These are phyloP conservation scores for Poeciliopsis turneri DNA, from an alignment of 2,797 vertebrate genomes.

Conservation along the genomic window DNA sequence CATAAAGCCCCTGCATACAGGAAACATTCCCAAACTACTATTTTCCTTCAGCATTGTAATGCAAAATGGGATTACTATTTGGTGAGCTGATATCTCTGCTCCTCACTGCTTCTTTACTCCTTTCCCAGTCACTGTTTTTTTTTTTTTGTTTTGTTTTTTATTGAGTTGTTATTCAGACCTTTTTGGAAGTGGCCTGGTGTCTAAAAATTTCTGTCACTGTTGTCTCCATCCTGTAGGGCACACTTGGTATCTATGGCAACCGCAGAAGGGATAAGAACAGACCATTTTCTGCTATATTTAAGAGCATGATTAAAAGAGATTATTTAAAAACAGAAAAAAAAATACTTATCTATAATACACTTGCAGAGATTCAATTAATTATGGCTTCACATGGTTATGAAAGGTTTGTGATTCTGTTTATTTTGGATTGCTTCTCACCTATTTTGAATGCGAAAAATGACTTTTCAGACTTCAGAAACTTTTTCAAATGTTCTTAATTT, in stretches of 20 bases:
- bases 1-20: not conserved
- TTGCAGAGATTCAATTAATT: slow-evolving; percentile 15
- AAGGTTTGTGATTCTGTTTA: slow-evolving; percentile 9
- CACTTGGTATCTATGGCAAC: slow-evolving; percentile 70
- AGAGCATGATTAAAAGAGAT: slow-evolving; percentile 29
- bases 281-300: slow-evolving; percentile 30
- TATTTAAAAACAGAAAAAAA: slow-evolving; percentile 23
- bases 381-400: slow-evolving; percentile 4
- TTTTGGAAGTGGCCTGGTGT: slow-evolving; percentile 32
- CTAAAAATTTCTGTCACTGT: slow-evolving; percentile 35
- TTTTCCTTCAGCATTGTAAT: slow-evolving; percentile 3
- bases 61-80: not conserved
- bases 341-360: not conserved
- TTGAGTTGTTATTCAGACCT: slow-evolving; percentile 24
- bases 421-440: slow-evolving; percentile 19
- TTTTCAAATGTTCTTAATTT: not conserved
- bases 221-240: slow-evolving; percentile 47
- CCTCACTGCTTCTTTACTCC: slow-evolving; percentile 20
- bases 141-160: slow-evolving; percentile 8
- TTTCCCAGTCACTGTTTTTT: not conserved
- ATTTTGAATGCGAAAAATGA: slow-evolving; percentile 16
- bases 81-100: slow-evolving; percentile 11
- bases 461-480: slow-evolving; percentile 24
- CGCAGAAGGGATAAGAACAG: slow-evolving; percentile 39
- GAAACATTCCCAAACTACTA: not conserved